Conservation (phyloP, 2,888 invertebrate species). For the Drosophila hawaiiensis region DNA sequence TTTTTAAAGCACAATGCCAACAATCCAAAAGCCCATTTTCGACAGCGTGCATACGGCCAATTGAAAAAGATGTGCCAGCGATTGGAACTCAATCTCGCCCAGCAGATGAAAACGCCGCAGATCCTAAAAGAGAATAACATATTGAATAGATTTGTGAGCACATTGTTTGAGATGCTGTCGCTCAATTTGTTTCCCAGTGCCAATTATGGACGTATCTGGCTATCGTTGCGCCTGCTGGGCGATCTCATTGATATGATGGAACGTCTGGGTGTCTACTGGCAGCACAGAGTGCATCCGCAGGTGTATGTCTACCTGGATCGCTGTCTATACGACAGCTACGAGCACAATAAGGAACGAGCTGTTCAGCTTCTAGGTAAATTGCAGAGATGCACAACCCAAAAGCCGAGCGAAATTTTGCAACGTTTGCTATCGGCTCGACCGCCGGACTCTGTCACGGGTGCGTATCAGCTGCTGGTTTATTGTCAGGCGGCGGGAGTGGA, state of each 20-base stretch:
- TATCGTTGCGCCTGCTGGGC: constrained; percentile 73
- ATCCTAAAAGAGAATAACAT: constrained; percentile 12
- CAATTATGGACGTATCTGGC: constrained; percentile 87
- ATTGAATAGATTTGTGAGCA: constrained; percentile 86
- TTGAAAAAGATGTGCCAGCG: background rate
- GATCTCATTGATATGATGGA: constrained; percentile 78
- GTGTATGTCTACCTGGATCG: constrained; percentile 77
- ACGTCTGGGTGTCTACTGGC: constrained; percentile 1
- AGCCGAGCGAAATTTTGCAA: constrained; percentile 29
- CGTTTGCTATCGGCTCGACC: constrained; percentile 90
- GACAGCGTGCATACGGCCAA: background rate
- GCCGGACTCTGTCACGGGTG: constrained; percentile 88
- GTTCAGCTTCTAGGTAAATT: constrained; percentile 43
- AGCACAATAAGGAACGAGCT: constrained; percentile 88
- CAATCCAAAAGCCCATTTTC: constrained; percentile 1
- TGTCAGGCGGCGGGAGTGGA: constrained; percentile 54
- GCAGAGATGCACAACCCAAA: background rate
- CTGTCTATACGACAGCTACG: constrained; percentile 91
- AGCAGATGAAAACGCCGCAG: constrained; percentile 50
- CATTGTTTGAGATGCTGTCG: constrained; percentile 86
- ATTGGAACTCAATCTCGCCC: constrained; percentile 85
- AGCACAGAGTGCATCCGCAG: background rate
- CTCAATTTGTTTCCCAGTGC: constrained; percentile 87
- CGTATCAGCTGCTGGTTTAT: constrained; percentile 86
- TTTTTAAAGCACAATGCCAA: constrained; percentile 1